A percentile compares a stretch with the other conserved stretches of the same genome.
Conservation (phyloP, 2,797 vertebrate species). For the Helicolenus hilgendorfi region DNA sequence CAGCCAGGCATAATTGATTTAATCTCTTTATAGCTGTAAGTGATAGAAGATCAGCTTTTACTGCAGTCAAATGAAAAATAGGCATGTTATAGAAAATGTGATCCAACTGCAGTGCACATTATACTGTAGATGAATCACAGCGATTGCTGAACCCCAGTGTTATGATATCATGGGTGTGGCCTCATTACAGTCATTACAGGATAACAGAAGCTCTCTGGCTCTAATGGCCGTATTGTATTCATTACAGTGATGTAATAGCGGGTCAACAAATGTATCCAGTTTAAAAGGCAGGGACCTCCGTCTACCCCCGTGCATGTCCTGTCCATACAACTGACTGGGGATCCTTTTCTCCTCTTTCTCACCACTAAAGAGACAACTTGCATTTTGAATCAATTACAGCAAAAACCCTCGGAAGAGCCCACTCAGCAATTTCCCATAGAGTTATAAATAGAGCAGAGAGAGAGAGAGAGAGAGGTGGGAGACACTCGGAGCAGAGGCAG, state of each 20-base stretch:
- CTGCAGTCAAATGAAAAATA: conserved; percentile 63
- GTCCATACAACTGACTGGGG: conserved; percentile 48
- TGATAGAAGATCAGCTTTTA: conserved; percentile 56
- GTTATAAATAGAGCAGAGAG: conserved; percentile 86
- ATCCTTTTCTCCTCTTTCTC: conserved; percentile 75
- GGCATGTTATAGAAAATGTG: conserved; percentile 41
- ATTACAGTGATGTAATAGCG: conserved; percentile 44
- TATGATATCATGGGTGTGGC: conserved; percentile 64
- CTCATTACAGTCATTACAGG: conserved; percentile 46
- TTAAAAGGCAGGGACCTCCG: conserved; percentile 44
- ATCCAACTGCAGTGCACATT: conserved; percentile 49
- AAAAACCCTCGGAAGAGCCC: conserved; percentile 80
- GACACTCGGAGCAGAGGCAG: conserved; percentile 68
- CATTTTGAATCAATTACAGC: conserved; percentile 88
- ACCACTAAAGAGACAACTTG: conserved; percentile 83
- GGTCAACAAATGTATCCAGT: conserved; percentile 38
- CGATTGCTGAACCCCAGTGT: conserved; percentile 31
- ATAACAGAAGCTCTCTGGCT: conserved; percentile 42
- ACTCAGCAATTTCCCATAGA: conserved; percentile 88
- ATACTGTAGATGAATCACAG: conserved; percentile 43
- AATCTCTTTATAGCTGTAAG: conserved; percentile 51
- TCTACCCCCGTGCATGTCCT: conserved; percentile 22
- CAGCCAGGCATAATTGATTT: conserved; percentile 40
- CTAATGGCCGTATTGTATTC: conserved; percentile 43
- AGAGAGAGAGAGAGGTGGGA: conserved; percentile 48